Evolutionary conservation across 2,797 vertebrate genomes (phyloP).

Genomic region (Pseudocheirus occidentalis): DNA sequence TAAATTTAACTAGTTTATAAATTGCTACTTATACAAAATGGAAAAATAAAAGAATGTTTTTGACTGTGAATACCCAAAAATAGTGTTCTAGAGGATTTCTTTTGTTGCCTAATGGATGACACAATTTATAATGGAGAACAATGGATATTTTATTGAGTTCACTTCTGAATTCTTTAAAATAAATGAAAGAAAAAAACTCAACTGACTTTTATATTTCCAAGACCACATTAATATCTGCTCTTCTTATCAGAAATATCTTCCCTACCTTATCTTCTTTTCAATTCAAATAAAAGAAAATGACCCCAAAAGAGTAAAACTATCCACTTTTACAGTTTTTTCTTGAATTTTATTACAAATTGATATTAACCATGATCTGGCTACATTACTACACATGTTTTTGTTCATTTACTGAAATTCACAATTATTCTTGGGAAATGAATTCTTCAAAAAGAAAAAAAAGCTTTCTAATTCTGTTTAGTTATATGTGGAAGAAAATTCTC

Average conservation of each 20-base stretch:
- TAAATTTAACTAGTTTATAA: slow-evolving; percentile 33
- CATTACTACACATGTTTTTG: slow-evolving; percentile 17
- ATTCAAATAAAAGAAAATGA: slow-evolving; percentile 10
- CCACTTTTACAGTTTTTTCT: slow-evolving; percentile 10
- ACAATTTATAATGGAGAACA: neutral
- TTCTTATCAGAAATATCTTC: neutral
- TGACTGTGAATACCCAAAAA: neutral
- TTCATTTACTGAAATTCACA: slow-evolving; percentile 53
- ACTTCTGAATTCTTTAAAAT: neutral
- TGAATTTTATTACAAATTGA: slow-evolving; percentile 39
- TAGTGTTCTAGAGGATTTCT: neutral
- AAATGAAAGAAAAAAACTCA: neutral
- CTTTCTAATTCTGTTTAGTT: slow-evolving; percentile 34
- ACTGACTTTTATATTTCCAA: neutral
- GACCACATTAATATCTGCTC: neutral
- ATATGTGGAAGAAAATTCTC: slow-evolving; percentile 12
- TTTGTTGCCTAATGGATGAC: neutral
- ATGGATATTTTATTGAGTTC: neutral
- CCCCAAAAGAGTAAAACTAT: slow-evolving; percentile 31
- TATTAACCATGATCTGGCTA: neutral
- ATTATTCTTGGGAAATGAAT: neutral
- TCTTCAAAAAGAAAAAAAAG: slow-evolving; percentile 22
- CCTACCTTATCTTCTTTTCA: neutral
- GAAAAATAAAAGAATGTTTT: neutral
- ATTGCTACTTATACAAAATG: slow-evolving; percentile 11